Evolutionary conservation across 2,888 invertebrate species (phyloP).

Genomic region (Drosophila anomelani): DNA sequence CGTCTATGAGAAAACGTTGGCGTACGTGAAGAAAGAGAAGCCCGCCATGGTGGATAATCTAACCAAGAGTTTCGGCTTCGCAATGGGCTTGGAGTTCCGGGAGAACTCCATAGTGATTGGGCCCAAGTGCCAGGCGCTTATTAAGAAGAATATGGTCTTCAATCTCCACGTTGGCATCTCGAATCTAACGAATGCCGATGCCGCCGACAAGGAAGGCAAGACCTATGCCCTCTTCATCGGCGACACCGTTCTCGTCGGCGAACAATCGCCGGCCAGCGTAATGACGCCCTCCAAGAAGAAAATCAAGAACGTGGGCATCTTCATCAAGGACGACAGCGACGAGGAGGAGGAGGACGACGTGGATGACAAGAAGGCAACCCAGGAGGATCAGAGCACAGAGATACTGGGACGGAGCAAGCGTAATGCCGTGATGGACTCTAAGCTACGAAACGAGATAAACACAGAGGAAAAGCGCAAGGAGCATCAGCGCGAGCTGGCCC

Average conservation of each 20-base stretch:
- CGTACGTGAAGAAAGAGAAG: conserved; percentile 93
- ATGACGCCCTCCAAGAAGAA: conserved; percentile 97
- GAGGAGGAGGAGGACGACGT: conserved; percentile 92
- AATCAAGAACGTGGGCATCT: conserved; percentile 97
- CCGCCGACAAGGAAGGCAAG: conserved; percentile 94
- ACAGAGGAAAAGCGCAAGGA: conserved; percentile 98
- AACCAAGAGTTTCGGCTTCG: conserved; percentile 98
- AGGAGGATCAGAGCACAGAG: conserved; percentile 86
- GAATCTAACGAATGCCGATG: conserved; percentile 92
- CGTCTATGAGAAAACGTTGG: conserved; percentile 93
- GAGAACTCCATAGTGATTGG: conserved; percentile 97
- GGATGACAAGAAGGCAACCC: conserved; percentile 91
- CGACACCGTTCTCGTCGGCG: conserved; percentile 98
- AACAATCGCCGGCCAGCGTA: conserved; percentile 93
- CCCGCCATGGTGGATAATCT: conserved; percentile 94
- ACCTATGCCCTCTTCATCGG: conserved; percentile 97
- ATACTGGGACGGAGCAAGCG: conserved; percentile 89
- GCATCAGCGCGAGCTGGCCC: conserved; percentile 97
- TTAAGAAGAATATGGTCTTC: conserved; percentile 98
- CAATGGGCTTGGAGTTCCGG: conserved; percentile 98
- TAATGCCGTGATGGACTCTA: conserved; percentile 96
- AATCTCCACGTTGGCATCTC: conserved; percentile 97
- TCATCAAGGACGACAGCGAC: conserved; percentile 95
- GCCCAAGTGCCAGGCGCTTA: conserved; percentile 92
- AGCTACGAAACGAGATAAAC: conserved; percentile 96